Evolutionary conservation across 35 echinoderm and acorn worm species (phyloP), one percentile per base, ranked within the genome.

Genomic region (Strongylocentrotus purpuratus): DNA sequence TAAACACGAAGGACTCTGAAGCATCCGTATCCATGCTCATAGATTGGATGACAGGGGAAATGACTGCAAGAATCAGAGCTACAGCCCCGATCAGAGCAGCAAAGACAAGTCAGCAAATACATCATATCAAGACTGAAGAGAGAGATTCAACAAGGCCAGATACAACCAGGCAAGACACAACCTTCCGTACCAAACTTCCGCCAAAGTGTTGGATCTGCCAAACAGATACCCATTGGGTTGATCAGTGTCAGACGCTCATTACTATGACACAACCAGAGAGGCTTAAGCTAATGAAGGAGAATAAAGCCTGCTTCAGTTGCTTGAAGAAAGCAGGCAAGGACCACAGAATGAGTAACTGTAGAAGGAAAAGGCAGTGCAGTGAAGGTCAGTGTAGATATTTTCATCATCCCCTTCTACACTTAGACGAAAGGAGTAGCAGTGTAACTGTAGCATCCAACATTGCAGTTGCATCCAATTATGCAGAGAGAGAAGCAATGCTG

Each of bases 131-230:
- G 31, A 88, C n/a, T 13, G 9, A 88, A 31, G 17, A 32, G 32
- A 13, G 1, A 88, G 86, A 88, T 33, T 11, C n/a, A 8, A 4
- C 59, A 61, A 4, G 2, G 4, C 8, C 59, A 15, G 12, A 86
- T 5, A 31, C n/a, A n/a, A n/a, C n/a, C n/a, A n/a, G n/a, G n/a
- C n/a, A n/a, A n/a, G n/a, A n/a, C n/a, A n/a, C n/a, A n/a, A n/a
- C n/a, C n/a, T n/a, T 32, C 5, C 85, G 22, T 17, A 86, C 20
- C 20, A 86, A 88, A 14, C 86, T n/a, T 22, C 31, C 70, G 58
- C 46, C 94, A 2, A 97, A 94, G 48, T 97, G 97, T 46, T 97
- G 97, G 97, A 86, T 97, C 46, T 97, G 97, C 46, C 12, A 96
- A 18, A 31, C 71, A 7, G 90, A 92, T 6, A 46, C 41, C 47